phyloP scores from a whole-genome alignment of 2,888 invertebrate genomes.

The Melipona beecheii region DNA sequence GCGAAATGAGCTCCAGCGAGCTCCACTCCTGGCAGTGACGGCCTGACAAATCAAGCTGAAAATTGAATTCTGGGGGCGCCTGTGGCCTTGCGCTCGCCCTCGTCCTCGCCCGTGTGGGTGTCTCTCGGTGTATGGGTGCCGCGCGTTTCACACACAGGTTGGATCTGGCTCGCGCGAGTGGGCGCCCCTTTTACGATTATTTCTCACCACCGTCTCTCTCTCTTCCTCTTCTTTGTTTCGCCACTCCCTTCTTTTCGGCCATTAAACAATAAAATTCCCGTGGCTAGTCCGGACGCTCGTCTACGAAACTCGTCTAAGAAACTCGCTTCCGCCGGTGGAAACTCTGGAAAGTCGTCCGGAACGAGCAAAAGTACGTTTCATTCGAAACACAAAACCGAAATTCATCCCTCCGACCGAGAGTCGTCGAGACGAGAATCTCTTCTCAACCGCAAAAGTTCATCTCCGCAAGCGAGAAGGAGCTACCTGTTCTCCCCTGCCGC shows the following conservation, averaged over 20 bases:
- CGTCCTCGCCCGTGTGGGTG: conserved; percentile 31
- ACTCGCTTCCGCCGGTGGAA: not conserved
- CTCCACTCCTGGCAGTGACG: conserved; percentile 76
- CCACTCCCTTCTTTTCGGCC: conserved; percentile 55
- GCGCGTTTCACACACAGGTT: not conserved
- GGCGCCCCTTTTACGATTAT: conserved; percentile 69
- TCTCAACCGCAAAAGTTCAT: not conserved
- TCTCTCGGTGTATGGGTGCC: conserved; percentile 22
- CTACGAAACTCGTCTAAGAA: not conserved
- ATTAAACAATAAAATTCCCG: conserved; percentile 63
- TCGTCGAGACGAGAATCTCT: too few relatives aligned
- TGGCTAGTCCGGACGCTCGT: conserved; percentile 42
- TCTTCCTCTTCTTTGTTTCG: conserved; percentile 54
- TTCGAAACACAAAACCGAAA: too few relatives aligned
- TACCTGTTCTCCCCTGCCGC: not conserved
- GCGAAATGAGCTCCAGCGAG: conserved; percentile 75
- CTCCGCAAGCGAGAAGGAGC: not conserved
- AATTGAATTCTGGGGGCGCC: conserved; percentile 81
- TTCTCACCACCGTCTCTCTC: conserved; percentile 67
- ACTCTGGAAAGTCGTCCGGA: not conserved
- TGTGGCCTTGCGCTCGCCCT: conserved; percentile 61
- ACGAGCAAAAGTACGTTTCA: too few relatives aligned
- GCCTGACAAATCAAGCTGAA: conserved; percentile 83
- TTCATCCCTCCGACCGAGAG: too few relatives aligned
- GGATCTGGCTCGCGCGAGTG: conserved; percentile 31